Base-by-base conservation (phyloP, 2,113 vertebrate genomes). In the Ciconia maguari region DNA sequence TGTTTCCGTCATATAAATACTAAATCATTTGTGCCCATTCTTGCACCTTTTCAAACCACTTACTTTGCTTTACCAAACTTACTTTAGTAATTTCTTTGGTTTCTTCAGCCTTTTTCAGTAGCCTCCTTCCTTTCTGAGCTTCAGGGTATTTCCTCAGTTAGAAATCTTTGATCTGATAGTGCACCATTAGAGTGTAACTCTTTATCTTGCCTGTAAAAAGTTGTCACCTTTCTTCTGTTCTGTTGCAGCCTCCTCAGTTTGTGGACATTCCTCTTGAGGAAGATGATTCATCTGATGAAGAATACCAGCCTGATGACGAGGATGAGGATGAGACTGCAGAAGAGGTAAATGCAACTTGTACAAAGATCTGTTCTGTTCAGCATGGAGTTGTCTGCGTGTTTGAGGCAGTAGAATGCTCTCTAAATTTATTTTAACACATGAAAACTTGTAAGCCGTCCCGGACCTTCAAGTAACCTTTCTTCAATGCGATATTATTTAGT, bases 231-330 rank as follows among this genome's bases (percentile, higher is more conserved):
- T 60, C 32, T 81, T 29, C 68, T 92, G 57, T 41, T 44, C 29
- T 81, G 20, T 48, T 57, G 34, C 88, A 99, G 99, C 98, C 98
- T 10, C 99, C 99, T 69, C 99, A 99, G 96, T 99, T 99, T 94
- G 99, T 99, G n/a, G 99, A 99, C 94, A 99, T 99, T 79, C 98
- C 98, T 7, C 98, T 99, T 3, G 99, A 99, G 93, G 99, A 99
- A 11, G 99, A 99, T 44, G 99, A 99, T 86, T 99, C 99, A 0
- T 99, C 99, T 38, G 99, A 99, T 97, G 99, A 99, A 95, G 99
- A 99, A 83, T 99, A 99, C 95, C 99, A 98, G 86, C 99, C 99
- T 34, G 99, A 99, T 29, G 99, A 99, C 32, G 99, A 99, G 5
- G 99, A 99, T 41, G 99, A 99, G 55, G 99, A 99, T 54, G 99